Evolutionary conservation across 2,888 invertebrate species (phyloP).

Genomic region (Pyrrhosoma nymphula): DNA sequence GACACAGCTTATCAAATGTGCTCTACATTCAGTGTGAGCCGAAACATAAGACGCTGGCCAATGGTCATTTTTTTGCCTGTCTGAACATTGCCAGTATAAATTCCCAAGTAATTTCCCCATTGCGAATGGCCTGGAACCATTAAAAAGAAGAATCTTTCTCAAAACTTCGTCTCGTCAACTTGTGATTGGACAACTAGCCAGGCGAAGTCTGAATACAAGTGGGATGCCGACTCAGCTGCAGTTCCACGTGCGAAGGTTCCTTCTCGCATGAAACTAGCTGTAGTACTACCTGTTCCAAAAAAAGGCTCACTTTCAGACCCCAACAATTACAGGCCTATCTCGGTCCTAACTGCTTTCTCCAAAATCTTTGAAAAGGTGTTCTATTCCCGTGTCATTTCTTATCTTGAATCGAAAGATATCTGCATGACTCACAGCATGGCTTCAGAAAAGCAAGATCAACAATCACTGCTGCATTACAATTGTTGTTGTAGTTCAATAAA

Average conservation of each 20-base stretch:
- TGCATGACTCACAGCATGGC: too few relatives aligned
- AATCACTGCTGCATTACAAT: too few relatives aligned
- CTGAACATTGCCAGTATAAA: slow-evolving; percentile 71
- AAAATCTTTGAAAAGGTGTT: too few relatives aligned
- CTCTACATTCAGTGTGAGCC: slow-evolving; percentile 70
- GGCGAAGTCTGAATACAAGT: slow-evolving; percentile 69
- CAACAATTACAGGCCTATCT: too few relatives aligned
- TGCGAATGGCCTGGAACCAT: slow-evolving; percentile 70
- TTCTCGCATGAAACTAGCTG: too few relatives aligned
- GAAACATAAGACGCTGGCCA: slow-evolving; percentile 71
- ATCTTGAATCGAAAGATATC: too few relatives aligned
- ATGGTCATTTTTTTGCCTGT: slow-evolving; percentile 70
- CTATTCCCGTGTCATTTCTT: too few relatives aligned
- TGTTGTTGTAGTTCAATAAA: too few relatives aligned
- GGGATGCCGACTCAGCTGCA: slow-evolving; percentile 68
- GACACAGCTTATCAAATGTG: slow-evolving; percentile 71
- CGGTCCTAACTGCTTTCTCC: too few relatives aligned
- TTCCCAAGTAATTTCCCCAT: slow-evolving; percentile 70
- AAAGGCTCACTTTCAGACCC: too few relatives aligned
- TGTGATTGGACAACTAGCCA: slow-evolving; percentile 68
- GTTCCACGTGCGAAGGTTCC: slow-evolving; percentile 69
- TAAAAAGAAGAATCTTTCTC: slow-evolving; percentile 69
- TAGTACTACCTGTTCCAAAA: too few relatives aligned
- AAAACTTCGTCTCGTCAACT: slow-evolving; percentile 70
- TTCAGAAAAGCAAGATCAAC: too few relatives aligned